These are phyloP conservation scores for Hemibagrus wyckioides DNA, from an alignment of 2,113 vertebrate species.

Conservation along the genomic window DNA sequence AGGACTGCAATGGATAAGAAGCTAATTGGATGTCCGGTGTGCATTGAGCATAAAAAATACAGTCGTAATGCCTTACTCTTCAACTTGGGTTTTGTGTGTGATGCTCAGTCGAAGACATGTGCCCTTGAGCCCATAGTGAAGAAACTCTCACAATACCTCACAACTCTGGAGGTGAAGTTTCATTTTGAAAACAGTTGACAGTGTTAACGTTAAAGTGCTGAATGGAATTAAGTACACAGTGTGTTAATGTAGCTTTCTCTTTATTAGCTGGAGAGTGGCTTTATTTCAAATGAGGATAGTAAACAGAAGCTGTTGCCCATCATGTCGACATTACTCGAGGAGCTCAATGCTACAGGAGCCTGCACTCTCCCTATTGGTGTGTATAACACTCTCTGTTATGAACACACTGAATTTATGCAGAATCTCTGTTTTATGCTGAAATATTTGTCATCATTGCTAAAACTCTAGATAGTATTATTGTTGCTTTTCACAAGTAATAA, in stretches of 20 bases:
- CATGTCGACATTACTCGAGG: slow-evolving; percentile 93
- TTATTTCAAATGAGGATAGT: slow-evolving; percentile 95
- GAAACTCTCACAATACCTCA: slow-evolving; percentile 95
- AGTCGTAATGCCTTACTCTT: slow-evolving; percentile 94
- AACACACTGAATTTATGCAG: background rate
- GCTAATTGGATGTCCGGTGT: slow-evolving; percentile 94
- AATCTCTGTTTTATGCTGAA: background rate
- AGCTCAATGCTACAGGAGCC: slow-evolving; percentile 90
- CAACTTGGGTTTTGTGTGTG: slow-evolving; percentile 94
- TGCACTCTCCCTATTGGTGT: slow-evolving; percentile 93
- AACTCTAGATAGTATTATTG: background rate
- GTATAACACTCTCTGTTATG: slow-evolving; percentile 11
- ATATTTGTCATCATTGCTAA: background rate
- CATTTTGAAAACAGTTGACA: background rate
- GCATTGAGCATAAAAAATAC: slow-evolving; percentile 98
- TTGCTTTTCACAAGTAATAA: too few species aligned
- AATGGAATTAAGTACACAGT: background rate
- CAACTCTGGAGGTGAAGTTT: slow-evolving; percentile 87
- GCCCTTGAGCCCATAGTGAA: slow-evolving; percentile 95
- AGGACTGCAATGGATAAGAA: slow-evolving; percentile 99
- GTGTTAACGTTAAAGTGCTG: background rate
- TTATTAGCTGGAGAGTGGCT: slow-evolving; percentile 90
- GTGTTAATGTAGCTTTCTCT: slow-evolving; percentile 17
- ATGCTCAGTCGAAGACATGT: slow-evolving; percentile 91
- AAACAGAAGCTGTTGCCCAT: slow-evolving; percentile 96